Evolutionary conservation across 2,888 invertebrate species (phyloP).

Genomic region (Serrognathus titanus): DNA sequence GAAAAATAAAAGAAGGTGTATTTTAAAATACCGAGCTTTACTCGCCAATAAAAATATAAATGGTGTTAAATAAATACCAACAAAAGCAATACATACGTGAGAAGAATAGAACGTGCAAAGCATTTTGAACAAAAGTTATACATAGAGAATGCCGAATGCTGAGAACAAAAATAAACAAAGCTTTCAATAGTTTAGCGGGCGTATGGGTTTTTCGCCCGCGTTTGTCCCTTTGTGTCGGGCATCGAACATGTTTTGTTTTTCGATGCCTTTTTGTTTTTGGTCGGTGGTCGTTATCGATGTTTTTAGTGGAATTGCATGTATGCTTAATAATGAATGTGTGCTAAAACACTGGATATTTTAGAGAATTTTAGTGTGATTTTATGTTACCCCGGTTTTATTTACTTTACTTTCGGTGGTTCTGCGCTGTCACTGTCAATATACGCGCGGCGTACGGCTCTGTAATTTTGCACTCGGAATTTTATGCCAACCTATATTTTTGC

Average conservation of each 20-base stretch:
- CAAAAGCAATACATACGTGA: too few relatives aligned
- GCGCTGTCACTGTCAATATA: constrained; percentile 1
- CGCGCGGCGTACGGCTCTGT: too few relatives aligned
- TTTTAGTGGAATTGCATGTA: constrained; percentile 50
- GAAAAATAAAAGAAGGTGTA: too few relatives aligned
- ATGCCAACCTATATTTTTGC: too few relatives aligned
- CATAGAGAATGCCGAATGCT: constrained; percentile 14
- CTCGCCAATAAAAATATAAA: too few relatives aligned
- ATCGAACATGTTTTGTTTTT: constrained; percentile 18
- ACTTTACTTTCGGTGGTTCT: constrained; percentile 30
- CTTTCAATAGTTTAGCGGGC: constrained; percentile 18
- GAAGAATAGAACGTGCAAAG: too few relatives aligned
- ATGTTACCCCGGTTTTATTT: constrained; percentile 36
- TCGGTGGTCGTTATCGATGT: constrained; percentile 47
- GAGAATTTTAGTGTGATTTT: constrained; percentile 44
- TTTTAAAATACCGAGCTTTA: too few relatives aligned
- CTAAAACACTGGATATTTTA: constrained; percentile 44
- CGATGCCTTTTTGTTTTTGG: constrained; percentile 35
- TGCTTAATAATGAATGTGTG: constrained; percentile 45
- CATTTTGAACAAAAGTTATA: not conserved
- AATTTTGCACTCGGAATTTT: too few relatives aligned
- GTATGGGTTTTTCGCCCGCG: constrained; percentile 17
- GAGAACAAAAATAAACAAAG: constrained; percentile 10
- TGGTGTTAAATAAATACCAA: too few relatives aligned
- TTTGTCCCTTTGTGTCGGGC: constrained; percentile 17